Conservation (phyloP, 1,140 invertebrate genomes). For the Drosophila ercepeae region DNA sequence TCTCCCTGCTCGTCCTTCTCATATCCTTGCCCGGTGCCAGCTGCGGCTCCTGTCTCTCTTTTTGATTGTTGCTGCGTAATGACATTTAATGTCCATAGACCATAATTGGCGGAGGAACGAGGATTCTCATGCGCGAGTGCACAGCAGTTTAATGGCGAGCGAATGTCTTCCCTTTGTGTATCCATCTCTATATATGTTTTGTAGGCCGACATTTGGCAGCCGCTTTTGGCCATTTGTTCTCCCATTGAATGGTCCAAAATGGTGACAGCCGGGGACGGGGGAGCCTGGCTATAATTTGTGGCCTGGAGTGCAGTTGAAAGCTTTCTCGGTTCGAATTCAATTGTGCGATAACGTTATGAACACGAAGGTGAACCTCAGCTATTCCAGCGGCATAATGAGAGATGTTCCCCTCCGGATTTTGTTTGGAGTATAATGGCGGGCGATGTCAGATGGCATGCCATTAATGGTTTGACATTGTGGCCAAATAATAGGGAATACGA, state of each 20-base stretch:
- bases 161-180: conserved; percentile 47
- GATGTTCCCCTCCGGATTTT: conserved; percentile 24
- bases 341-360: conserved; percentile 73
- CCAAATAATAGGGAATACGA: background rate
- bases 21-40: background rate
- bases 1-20: conserved; percentile 1
- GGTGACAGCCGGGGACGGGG: background rate
- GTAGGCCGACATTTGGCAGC: conserved; percentile 54
- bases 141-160: conserved; percentile 73
- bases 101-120: conserved; percentile 66
- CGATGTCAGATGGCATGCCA: conserved; percentile 28
- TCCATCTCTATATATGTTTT: conserved; percentile 35
- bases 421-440: conserved; percentile 11
- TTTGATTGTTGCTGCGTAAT: conserved; percentile 80
- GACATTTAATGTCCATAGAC: conserved; percentile 78
- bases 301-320: conserved; percentile 49
- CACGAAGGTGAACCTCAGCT: conserved; percentile 50
- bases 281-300: conserved; percentile 50
- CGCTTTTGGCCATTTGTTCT: conserved; percentile 53
- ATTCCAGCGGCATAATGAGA: conserved; percentile 27
- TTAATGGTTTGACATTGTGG: conserved; percentile 30
- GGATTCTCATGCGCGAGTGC: conserved; percentile 66
- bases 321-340: conserved; percentile 54
- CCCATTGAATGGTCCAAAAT: conserved; percentile 37
- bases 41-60: conserved; percentile 36